Evolutionary conservation across 2,888 invertebrate genomes (phyloP).

Genomic region (Drosophila percnosoma): DNA sequence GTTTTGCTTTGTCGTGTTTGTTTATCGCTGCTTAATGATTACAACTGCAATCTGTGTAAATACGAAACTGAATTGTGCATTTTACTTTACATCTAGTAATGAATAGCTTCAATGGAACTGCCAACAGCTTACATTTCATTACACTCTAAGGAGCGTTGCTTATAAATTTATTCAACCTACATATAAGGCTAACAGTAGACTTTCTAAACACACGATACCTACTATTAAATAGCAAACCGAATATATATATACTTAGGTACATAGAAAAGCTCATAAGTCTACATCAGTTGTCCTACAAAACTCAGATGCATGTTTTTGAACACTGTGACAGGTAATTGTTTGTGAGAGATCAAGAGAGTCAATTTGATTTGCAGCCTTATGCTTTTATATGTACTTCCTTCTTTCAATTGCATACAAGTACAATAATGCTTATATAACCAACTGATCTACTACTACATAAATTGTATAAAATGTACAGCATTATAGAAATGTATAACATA

Average conservation of each 20-base stretch:
- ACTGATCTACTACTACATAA: conserved; percentile 32
- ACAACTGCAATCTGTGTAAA: conserved; percentile 34
- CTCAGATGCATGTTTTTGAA: conserved; percentile 14
- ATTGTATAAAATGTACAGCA: conserved; percentile 61
- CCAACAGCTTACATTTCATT: conserved; percentile 46
- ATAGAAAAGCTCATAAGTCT: conserved; percentile 9
- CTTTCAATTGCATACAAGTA: conserved; percentile 35
- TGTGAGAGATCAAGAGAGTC: conserved; percentile 33
- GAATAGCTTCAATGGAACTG: conserved; percentile 47
- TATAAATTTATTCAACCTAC: conserved; percentile 29
- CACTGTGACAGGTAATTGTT: neutral
- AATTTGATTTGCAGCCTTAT: conserved; percentile 69
- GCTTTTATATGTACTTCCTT: conserved; percentile 27
- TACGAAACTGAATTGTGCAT: conserved; percentile 52
- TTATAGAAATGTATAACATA: conserved; percentile 38
- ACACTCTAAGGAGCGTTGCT: conserved; percentile 33
- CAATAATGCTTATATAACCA: conserved; percentile 39
- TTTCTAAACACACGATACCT: conserved; percentile 52
- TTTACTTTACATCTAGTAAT: conserved; percentile 30
- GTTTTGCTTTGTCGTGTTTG: conserved; percentile 43
- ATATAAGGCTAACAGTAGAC: conserved; percentile 44
- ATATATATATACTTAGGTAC: conserved; percentile 24
- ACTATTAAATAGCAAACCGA: conserved; percentile 35
- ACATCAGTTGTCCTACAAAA: conserved; percentile 16
- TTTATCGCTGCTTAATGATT: conserved; percentile 16